Conservation (phyloP, 2,113 vertebrate species). For the Tympanuchus pallidicinctus region DNA sequence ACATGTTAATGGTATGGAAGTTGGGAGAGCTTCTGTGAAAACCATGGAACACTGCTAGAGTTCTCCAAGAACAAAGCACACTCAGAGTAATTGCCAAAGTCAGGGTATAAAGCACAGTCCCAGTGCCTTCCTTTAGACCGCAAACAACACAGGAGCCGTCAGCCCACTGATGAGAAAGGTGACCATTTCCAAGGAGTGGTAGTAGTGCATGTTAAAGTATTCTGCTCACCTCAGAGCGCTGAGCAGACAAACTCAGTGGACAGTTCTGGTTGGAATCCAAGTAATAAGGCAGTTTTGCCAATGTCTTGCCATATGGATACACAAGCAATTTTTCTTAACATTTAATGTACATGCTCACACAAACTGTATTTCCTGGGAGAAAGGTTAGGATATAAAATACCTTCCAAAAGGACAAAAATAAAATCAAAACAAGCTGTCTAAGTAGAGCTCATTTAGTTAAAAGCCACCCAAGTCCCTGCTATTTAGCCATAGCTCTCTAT, state of each 20-base stretch:
- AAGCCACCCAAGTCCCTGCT: not conserved
- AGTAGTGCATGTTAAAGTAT: not conserved
- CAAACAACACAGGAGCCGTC: fast-evolving
- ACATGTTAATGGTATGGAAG: not conserved
- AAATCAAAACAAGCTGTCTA: not conserved
- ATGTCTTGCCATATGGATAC: not conserved
- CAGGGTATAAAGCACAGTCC: not conserved
- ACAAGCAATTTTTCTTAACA: not conserved
- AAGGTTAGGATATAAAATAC: not conserved
- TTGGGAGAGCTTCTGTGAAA: not conserved
- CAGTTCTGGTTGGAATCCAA: not conserved
- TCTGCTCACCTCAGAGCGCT: not conserved
- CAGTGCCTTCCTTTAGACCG: not conserved
- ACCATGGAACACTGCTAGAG: not conserved
- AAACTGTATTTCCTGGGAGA: not conserved
- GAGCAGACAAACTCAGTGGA: not conserved
- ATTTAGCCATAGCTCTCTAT: not conserved
- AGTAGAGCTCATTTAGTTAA: not conserved
- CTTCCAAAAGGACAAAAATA: not conserved
- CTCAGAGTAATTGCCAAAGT: not conserved
- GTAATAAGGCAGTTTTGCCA: not conserved
- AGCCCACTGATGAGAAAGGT: not conserved
- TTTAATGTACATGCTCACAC: not conserved
- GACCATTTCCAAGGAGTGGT: not conserved
- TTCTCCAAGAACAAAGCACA: not conserved